Base-by-base conservation (phyloP, 2,113 vertebrate genomes). In the Sturnus vulgaris region DNA sequence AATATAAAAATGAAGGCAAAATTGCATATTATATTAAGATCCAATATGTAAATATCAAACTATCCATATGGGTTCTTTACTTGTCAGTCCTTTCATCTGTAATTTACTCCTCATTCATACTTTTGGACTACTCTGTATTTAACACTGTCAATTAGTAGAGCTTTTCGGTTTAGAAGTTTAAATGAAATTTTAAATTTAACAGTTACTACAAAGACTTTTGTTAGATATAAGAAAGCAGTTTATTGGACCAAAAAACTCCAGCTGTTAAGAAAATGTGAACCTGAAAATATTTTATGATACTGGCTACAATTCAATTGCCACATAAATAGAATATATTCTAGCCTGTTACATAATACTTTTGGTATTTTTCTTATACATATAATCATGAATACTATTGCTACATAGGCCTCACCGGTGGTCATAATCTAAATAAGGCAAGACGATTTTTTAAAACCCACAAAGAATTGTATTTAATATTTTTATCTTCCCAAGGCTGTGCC, bases 401-500 rank as follows among this genome's bases (percentile, higher is more conserved):
- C 23, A 16, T 69, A 50, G 71, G 17, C 39, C 24, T 92, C 82
- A 53, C 44, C 92, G 44, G 24, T 64, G 86, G 55, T 87, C 39
- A 91, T 82, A 77, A 93, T 71, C 61, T 81, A 86, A 96, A 90
- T 52, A 86, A 91, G 31, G 57, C n/a, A 94, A 91, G 64, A 85
- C 5, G 22, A 70, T 65, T 80, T 85, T 61, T 52, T 92, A 47
- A 90, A 93, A 52, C 30, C 31, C 31, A n/a, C 9, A 30, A 95
- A 94, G 30, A 40, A 63, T 86, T 12, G 9, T 86, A 60, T 89
- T 96, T 88, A 92, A 90, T 65, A 71, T 88, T 94, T 83, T 93
- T 94, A 42, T 88, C 57, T 27, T 95, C 30, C 64, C 35, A 89
- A 86, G 77, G 56, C 63, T 88, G 71, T 88, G 53, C 66, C 86